Percentiles rank a stretch among this genome's conserved stretches.
Evolutionary conservation across 2,797 vertebrate genomes (phyloP).

Genomic region (Spheniscus humboldti): DNA sequence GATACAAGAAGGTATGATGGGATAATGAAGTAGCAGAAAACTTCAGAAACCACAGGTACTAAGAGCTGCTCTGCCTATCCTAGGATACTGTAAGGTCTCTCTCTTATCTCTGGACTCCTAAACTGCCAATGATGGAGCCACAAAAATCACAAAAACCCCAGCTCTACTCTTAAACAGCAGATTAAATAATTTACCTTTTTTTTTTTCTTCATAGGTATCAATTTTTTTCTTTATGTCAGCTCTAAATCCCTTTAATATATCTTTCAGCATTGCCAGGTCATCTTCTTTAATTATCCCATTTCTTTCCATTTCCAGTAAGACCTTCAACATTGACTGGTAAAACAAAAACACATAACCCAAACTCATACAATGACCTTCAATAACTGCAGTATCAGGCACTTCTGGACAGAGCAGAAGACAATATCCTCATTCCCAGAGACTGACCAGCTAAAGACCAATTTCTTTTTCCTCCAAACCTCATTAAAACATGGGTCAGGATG

Average conservation of each 20-base stretch:
- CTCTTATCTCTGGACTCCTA: neutral
- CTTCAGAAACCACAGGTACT: neutral
- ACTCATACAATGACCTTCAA: neutral
- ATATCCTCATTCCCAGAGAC: neutral
- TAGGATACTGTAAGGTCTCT: neutral
- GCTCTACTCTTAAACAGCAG: neutral
- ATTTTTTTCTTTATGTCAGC: slow-evolving; percentile 34
- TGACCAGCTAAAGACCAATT: neutral
- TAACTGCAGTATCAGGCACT: neutral
- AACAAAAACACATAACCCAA: slow-evolving; percentile 13
- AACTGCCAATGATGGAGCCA: neutral
- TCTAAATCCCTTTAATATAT: neutral
- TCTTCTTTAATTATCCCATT: slow-evolving; percentile 16
- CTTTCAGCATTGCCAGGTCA: neutral
- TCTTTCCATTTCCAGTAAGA: slow-evolving; percentile 60
- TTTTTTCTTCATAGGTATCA: slow-evolving; percentile 6
- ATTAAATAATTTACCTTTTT: slow-evolving; percentile 23
- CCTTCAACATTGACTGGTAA: slow-evolving; percentile 29
- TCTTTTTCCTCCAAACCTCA: neutral
- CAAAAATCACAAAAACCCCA: neutral
- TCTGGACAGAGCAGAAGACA: neutral
- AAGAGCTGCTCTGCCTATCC: neutral
- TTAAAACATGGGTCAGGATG: neutral
- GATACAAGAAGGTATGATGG: neutral
- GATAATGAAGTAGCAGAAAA: neutral